Conservation (phyloP, 1,140 invertebrate genomes). For the Chelonus insularis region DNA sequence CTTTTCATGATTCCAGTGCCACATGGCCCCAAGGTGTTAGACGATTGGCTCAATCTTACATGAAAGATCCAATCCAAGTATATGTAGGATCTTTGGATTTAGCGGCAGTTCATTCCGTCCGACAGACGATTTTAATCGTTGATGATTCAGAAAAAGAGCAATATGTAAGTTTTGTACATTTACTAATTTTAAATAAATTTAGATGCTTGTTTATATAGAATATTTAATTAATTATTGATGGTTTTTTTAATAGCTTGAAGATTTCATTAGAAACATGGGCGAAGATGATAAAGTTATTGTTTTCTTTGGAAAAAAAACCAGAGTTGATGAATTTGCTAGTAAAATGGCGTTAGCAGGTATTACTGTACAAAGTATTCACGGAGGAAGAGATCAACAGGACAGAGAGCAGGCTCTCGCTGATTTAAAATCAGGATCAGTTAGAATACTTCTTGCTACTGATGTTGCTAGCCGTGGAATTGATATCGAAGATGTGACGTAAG, state of each 20-base stretch:
- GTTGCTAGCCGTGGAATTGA: conserved; percentile 90
- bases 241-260: conserved; percentile 60
- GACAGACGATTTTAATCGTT: conserved; percentile 74
- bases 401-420: conserved; percentile 83
- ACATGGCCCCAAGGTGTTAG: conserved; percentile 88
- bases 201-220: conserved; percentile 12
- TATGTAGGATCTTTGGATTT: conserved; percentile 86
- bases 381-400: conserved; percentile 85
- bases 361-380: conserved; percentile 79
- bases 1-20: conserved; percentile 63
- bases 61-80: conserved; percentile 86
- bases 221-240: conserved; percentile 7
- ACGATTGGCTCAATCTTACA: conserved; percentile 79
- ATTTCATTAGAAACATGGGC: conserved; percentile 68
- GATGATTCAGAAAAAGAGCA: conserved; percentile 73
- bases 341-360: conserved; percentile 73
- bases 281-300: conserved; percentile 81
- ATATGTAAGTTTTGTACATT: conserved; percentile 59
- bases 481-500: conserved; percentile 88
- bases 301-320: conserved; percentile 83
- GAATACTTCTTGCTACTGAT: conserved; percentile 92
- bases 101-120: conserved; percentile 81
- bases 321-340: conserved; percentile 79
- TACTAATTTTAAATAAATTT: no score
- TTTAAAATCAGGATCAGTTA: conserved; percentile 73